Percentiles rank a stretch among this genome's conserved stretches.
Conservation (phyloP, 37 sponge, comb jelly and placozoan species). For the Spongilla lacustris region DNA sequence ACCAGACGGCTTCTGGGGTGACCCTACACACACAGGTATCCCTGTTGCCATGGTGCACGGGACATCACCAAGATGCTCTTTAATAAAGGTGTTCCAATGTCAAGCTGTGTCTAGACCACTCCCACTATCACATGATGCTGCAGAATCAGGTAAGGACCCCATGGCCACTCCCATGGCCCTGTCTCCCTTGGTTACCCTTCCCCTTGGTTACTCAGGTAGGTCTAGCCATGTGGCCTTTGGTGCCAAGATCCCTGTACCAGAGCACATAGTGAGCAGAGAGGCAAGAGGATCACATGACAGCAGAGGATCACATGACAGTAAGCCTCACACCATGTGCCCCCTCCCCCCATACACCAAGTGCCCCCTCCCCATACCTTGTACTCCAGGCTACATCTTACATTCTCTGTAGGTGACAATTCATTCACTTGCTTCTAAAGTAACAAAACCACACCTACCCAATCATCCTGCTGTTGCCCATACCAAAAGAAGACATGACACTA, state of each 20-base stretch:
- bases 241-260: slow-evolving; percentile 63
- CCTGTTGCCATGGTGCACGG: not conserved
- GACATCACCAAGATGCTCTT: not conserved
- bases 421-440: not conserved
- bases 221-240: slow-evolving; percentile 80
- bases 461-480: not conserved
- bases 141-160: not conserved
- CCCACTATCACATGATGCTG: not conserved
- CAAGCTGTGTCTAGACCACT: not conserved
- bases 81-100: not conserved
- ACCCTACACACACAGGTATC: slow-evolving; percentile 5
- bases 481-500: not conserved
- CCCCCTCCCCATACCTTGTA: no score
- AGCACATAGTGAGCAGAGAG: slow-evolving; percentile 40
- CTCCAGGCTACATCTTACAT: no score
- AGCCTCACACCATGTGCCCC: no score
- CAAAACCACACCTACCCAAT: not conserved
- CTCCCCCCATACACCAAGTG: no score
- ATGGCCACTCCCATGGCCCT: no score
- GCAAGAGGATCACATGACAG: not conserved
- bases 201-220: not conserved
- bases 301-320: not conserved
- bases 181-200: no score
- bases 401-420: not conserved
- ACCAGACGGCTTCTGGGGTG: slow-evolving; percentile 8